Base-by-base conservation (phyloP, 2,888 invertebrate genomes). In the Drosophila paucipuncta region DNA sequence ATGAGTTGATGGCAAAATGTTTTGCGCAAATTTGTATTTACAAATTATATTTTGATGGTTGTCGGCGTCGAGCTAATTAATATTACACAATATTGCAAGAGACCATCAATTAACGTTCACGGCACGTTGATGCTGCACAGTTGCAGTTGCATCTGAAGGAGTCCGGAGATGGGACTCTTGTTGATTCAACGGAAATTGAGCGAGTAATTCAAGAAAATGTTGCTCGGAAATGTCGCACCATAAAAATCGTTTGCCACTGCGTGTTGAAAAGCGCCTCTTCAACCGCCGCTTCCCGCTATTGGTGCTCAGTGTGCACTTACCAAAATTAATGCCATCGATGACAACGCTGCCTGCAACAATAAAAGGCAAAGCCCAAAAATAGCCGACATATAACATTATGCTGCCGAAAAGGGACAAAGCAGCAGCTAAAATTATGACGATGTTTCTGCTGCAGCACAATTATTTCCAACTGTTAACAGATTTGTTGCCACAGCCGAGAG, bases 381-480 rank as follows among this genome's bases (percentile, higher is more conserved):
- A 84, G 81, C 54, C 47, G 52, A 43, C 68, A 66, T 55, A 73
- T 41, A 64, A 52, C 75, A 80, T 83, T 80, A 80, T 80, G 80
- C 58, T 80, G 67, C 39, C 71, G 54, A 68, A 82, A 85, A 82
- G 81, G 76, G 77, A 83, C 88, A 83, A 82, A 85, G 85, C 84
- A 89, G 89, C 77, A 69, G 66, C 78, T 74, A 69, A 91, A 91
- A 89, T 87, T 89, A 91, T 91, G 86, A 90, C 62, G 82, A 84
- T 49, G 82, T 61, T 72, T 74, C 89, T 76, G 64, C 75, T 82
- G 82, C 91, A 72, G 66, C 88, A 91, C 91, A 88, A 92, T 92
- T 93, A 93, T 92, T 91, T 91, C 91, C 91, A 89, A 92, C 92
- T 92, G 93, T 91, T 93, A 93, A 92, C 84, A 93, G 92, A 92